These are phyloP conservation scores for Eulithis prunata DNA, from an alignment of 2,888 invertebrate genomes.

Conservation along the genomic window DNA sequence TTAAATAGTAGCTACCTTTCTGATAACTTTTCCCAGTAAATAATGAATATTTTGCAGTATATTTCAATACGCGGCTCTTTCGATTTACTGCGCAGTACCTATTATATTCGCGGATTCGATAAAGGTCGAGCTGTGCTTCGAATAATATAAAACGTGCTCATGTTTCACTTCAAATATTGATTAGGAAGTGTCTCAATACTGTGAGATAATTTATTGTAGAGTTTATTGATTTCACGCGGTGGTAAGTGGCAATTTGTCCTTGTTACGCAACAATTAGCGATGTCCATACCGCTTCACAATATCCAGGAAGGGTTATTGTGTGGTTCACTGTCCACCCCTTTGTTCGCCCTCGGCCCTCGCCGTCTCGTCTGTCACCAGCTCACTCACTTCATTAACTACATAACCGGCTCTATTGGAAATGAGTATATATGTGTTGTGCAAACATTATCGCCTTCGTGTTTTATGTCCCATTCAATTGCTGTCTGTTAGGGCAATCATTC, in stretches of 20 bases:
- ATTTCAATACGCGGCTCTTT: conserved; percentile 24
- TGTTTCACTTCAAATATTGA: conserved; percentile 21
- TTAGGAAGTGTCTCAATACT: conserved; percentile 10
- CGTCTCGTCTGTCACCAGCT: conserved; percentile 56
- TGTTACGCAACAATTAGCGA: conserved; percentile 57
- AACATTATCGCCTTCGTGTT: conserved; percentile 48
- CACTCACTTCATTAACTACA: conserved; percentile 62
- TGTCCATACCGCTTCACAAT: conserved; percentile 57
- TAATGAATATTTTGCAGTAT: conserved; percentile 26
- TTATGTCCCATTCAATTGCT: conserved; percentile 48
- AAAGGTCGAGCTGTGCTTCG: conserved; percentile 18
- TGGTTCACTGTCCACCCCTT: conserved; percentile 58
- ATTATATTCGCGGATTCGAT: conserved; percentile 26
- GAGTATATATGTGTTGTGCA: conserved; percentile 51
- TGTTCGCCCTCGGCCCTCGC: conserved; percentile 54
- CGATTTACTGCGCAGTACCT: conserved; percentile 33
- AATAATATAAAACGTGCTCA: conserved; percentile 23
- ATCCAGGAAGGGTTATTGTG: conserved; percentile 68
- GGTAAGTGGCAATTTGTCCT: conserved; percentile 44
- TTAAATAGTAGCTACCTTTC: too few species aligned
- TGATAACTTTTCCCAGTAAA: conserved; percentile 23
- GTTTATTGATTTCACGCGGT: conserved; percentile 26
- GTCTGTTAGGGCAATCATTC: conserved; percentile 48
- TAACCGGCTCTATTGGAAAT: conserved; percentile 55
- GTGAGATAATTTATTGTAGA: conserved; percentile 1